Evolutionary conservation across 2,888 invertebrate species (phyloP), one percentile per base, ranked within the genome.

Genomic region (Chrysomela aeneicollis): DNA sequence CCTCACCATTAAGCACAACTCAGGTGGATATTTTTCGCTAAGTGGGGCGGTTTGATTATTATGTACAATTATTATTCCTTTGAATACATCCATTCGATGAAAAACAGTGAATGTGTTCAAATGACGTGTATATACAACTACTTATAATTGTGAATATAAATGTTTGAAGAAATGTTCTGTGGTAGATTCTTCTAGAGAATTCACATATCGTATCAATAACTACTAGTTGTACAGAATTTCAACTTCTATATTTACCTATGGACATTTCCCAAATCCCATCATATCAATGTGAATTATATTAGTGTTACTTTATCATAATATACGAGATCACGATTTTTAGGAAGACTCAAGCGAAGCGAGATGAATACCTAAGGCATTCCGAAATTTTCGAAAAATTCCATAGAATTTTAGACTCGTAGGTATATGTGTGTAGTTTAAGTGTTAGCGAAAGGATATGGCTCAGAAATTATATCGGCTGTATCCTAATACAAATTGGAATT

Each of bases 351-450:
- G 3, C 8, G 26, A 26, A 35, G 32, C 6, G 10, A 5, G 32
- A 35, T 4, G 32, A 55, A 47, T n/a, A n/a, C n/a, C n/a, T 58
- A 61, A 60, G 53, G 50, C 49, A 54, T 42, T 52, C 57, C 55
- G 55, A 52, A 60, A 64, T 52, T 53, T 62, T 51, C 46, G 50
- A 62, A 67, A 54, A 46, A 61, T 61, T 54, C 55, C 54, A 63
- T 61, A 68, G 57, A 55, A 58, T 49, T 57, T 68, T 70, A 69
- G 67, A 52, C 54, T 59, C 70, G 78, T 79, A 78, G 78, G 77
- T 78, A 79, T 78, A 79, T 79, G 78, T 79, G 78, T 79, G 79
- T 79, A 79, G 79, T 72, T 71, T 76, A 72, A 67, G 74, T 73
- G 73, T 74, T 70, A 42, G 42, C n/a, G 2, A 42, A 15, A 42